Conservation (phyloP, 2,888 invertebrate species). For the Drosophila flavopinicola region DNA sequence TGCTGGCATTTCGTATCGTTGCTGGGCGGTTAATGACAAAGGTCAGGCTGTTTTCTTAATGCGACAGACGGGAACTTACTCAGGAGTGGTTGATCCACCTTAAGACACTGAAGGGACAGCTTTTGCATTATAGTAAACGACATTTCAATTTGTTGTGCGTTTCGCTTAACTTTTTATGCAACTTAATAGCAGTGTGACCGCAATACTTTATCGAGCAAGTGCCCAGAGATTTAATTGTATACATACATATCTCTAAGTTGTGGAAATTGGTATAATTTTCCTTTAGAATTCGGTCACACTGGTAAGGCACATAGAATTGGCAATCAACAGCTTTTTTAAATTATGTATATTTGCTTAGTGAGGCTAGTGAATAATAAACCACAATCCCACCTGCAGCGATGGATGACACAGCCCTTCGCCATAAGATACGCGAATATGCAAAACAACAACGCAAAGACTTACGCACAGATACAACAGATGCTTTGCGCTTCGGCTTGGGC, state of each 20-base stretch:
- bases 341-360: not conserved
- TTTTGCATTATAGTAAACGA: conserved; percentile 81
- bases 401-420: conserved; percentile 48
- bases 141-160: conserved; percentile 64
- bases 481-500: conserved; percentile 80
- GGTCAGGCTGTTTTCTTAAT: not conserved
- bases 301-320: not conserved
- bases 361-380: not conserved
- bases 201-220: not conserved
- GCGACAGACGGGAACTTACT: conserved; percentile 58
- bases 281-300: too few relatives aligned
- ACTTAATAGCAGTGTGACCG: conserved; percentile 37
- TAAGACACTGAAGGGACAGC: conserved; percentile 75
- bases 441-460: conserved; percentile 66
- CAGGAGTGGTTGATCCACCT: conserved; percentile 76
- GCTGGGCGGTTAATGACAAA: conserved; percentile 45
- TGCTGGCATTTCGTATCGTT: conserved; percentile 87
- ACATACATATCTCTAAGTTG: too few relatives aligned
- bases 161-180: conserved; percentile 58
- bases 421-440: conserved; percentile 74
- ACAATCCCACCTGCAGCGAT: not conserved
- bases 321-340: conserved; percentile 12
- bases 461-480: conserved; percentile 71
- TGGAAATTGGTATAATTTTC: too few relatives aligned
- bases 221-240: too few relatives aligned